These are phyloP conservation scores for Diplodus sargus DNA, from an alignment of 2,797 vertebrate species.

Conservation along the genomic window DNA sequence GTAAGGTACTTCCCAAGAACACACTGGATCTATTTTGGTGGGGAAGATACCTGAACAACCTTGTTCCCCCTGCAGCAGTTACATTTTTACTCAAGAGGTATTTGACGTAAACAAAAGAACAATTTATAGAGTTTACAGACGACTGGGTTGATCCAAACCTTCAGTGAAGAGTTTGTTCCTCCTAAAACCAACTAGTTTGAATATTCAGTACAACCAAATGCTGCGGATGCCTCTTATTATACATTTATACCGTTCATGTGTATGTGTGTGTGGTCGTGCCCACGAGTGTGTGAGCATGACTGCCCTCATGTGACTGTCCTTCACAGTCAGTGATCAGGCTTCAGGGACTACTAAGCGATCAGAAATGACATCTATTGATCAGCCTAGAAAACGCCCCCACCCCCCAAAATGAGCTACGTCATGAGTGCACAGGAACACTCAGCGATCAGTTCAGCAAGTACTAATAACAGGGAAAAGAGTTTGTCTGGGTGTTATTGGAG, in stretches of 20 bases:
- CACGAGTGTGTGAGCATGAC: constrained; percentile 26
- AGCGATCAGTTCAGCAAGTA: neutral
- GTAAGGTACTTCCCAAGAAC: too few relatives aligned
- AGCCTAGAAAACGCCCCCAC: constrained; percentile 61
- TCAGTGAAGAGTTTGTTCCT: neutral
- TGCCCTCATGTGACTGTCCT: constrained; percentile 74
- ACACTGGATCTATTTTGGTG: neutral
- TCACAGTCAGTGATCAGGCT: constrained; percentile 80
- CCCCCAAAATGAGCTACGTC: constrained; percentile 22
- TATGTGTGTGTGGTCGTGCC: constrained; percentile 20
- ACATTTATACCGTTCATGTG: neutral
- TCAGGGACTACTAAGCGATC: constrained; percentile 64
- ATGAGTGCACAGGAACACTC: neutral
- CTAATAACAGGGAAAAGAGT: neutral
- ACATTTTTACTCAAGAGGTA: neutral
- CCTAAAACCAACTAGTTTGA: too few relatives aligned
- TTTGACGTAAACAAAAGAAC: too few relatives aligned
- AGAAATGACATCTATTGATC: constrained; percentile 79
- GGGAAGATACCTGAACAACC: neutral
- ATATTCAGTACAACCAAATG: too few relatives aligned
- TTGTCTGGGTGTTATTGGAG: neutral
- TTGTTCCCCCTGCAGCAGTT: neutral
- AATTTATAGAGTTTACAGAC: neutral
- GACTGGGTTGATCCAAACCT: neutral
- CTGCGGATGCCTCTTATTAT: neutral